Evolutionary conservation across 2,888 invertebrate genomes (phyloP).

Genomic region (Hylaea fasciaria): DNA sequence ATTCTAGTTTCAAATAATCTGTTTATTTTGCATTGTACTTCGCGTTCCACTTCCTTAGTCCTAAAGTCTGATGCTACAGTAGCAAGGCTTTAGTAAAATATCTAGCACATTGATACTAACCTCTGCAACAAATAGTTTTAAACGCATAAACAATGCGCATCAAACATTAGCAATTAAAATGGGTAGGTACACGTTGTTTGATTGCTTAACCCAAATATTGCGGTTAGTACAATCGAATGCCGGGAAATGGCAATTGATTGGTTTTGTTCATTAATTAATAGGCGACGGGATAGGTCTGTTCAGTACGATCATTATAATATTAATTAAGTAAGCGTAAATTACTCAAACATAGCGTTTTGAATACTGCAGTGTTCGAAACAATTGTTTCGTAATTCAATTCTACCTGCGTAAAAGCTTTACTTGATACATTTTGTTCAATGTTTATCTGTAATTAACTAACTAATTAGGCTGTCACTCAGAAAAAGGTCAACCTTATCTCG

Average conservation of each 20-base stretch:
- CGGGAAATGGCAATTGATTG: constrained; percentile 3
- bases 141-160: too few species aligned
- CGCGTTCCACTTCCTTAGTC: too few species aligned
- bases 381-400: neutral
- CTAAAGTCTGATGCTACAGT: too few species aligned
- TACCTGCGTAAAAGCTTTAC: neutral
- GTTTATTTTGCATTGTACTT: neutral
- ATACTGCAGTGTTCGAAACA: neutral
- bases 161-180: too few species aligned
- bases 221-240: constrained; percentile 1
- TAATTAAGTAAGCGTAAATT: neutral
- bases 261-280: constrained; percentile 6
- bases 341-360: neutral
- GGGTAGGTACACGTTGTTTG: too few species aligned
- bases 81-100: too few species aligned
- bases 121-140: too few species aligned
- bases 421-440: neutral
- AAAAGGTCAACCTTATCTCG: neutral
- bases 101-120: too few species aligned
- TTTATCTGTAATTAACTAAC: neutral
- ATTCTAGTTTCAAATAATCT: neutral
- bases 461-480: neutral
- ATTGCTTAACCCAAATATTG: neutral
- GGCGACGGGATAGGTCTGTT: neutral
- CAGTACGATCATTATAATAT: neutral